Base-by-base conservation (phyloP, 2,113 vertebrate genomes). In the Callorhinus ursinus region DNA sequence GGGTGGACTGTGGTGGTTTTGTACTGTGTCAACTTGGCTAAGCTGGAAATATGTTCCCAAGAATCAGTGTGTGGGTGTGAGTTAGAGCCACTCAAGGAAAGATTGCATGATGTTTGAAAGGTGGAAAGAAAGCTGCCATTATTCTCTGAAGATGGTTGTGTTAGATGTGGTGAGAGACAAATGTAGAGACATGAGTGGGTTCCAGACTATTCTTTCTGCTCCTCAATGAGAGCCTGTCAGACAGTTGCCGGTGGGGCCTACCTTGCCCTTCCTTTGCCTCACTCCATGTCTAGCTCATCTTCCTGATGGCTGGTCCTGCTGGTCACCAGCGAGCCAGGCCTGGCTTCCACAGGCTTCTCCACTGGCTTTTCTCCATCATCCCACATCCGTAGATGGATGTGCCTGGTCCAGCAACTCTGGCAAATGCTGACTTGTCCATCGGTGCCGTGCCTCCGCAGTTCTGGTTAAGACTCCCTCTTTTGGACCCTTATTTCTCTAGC, bases 321-420 rank as follows among this genome's bases (percentile, higher is more conserved):
- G 12, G 21, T 21, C 5, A n/a, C 10, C 5, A 14, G 49, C 0
- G 0, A 39, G 33, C n/a, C 4, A 28, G 49, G 21, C 39, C 31
- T 4, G 5, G 28, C 49, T 76, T 65, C 4, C 71, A 63, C 2
- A n/a, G 42, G 15, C 33, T 72, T 72, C 24, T 39, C 28, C 59
- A n/a, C 14, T 8, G 26, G 9, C 53, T 59, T 10, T 4, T 33
- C 31, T 61, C 46, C 39, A 10, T 14, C 14, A 21, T 2, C n/a
- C 26, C 1, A 57, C 26, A 24, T 42, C 67, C 1, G 15, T 21
- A 49, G 63, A 26, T 18, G 6, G 33, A 13, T 7, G 14, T 31
- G 16, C n/a, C 42, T 72, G 61, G 39, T 65, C 36, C 21, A 80
- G 77, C 24, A 57, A 14, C n/a, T 71, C 33, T 39, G 89, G 69